Base-by-base conservation (phyloP, 2,113 vertebrate genomes). In the Rhabdomys dilectus region DNA sequence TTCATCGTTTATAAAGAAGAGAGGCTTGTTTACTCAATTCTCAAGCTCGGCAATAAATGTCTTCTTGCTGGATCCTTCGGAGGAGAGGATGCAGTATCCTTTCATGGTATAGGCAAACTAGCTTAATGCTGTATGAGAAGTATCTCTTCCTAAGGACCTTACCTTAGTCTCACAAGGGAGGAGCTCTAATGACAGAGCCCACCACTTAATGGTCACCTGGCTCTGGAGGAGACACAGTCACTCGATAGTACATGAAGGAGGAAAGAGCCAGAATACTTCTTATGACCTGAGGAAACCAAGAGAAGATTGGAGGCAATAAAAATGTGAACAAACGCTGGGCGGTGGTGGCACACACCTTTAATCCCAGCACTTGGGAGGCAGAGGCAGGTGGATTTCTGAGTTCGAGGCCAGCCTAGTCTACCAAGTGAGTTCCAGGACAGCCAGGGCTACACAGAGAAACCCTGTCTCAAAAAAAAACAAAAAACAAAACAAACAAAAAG, bases 301-400 rank as follows among this genome's bases (percentile, higher is more conserved):
- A 78, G 58, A 78, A 21, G n/a, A 62, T 12, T 73, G 13, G 31
- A 73, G 16, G n/a, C 70, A 80, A 36, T 42, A 93, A 93, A 48
- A 70, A 53, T 92, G 80, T 89, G 92, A 95, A 51, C 34, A 80
- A 91, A 76, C n/a, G n/a, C n/a, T n/a, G n/a, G n/a, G n/a, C n/a
- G n/a, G n/a, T n/a, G n/a, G n/a, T n/a, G n/a, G n/a, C n/a, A n/a
- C n/a, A n/a, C n/a, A n/a, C n/a, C n/a, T n/a, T n/a, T n/a, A n/a
- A n/a, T n/a, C n/a, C n/a, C n/a, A n/a, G n/a, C n/a, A n/a, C n/a
- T n/a, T n/a, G n/a, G n/a, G n/a, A n/a, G n/a, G n/a, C n/a, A n/a
- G n/a, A n/a, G n/a, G n/a, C n/a, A n/a, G n/a, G n/a, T n/a, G n/a
- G n/a, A n/a, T n/a, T n/a, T n/a, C n/a, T n/a, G n/a, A n/a, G n/a